Conservation (phyloP, 2,888 invertebrate species). For the Metacarcinus magister region DNA sequence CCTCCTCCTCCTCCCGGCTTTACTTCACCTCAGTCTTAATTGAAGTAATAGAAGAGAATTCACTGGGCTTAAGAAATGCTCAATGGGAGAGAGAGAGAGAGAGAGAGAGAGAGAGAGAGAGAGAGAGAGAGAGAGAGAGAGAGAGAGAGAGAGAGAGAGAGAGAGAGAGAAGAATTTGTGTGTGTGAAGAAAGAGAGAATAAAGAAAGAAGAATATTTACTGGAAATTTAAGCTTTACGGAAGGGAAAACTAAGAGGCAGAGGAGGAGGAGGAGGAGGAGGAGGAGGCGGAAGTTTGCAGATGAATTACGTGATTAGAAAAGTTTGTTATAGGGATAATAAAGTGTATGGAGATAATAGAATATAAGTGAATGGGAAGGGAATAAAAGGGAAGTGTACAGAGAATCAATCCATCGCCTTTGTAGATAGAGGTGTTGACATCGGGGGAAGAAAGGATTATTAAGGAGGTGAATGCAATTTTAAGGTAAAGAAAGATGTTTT, state of each 20-base stretch:
- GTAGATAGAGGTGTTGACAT: too few relatives aligned
- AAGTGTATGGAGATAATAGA: too few relatives aligned
- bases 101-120: conserved; percentile 34
- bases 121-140: conserved; percentile 4
- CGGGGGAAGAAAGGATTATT: too few relatives aligned
- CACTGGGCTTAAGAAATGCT: conserved; percentile 6
- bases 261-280: neutral
- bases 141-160: conserved; percentile 43
- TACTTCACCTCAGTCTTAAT: neutral
- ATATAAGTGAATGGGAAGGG: too few relatives aligned
- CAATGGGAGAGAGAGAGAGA: neutral
- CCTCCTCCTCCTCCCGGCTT: too few relatives aligned
- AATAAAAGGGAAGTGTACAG: too few relatives aligned
- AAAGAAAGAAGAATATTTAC: neutral
- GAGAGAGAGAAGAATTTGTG: neutral
- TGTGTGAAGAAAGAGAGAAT: neutral
- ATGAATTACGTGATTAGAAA: neutral
- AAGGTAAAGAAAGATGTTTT: too few relatives aligned
- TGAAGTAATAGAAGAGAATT: neutral
- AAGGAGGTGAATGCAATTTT: too few relatives aligned
- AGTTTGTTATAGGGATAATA: too few relatives aligned
- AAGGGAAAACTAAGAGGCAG: neutral
- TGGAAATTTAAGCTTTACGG: too few relatives aligned
- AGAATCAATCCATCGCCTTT: too few relatives aligned
- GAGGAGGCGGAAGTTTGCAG: neutral